A percentile compares a stretch with the other conserved stretches of the same genome.
Conservation (phyloP, 2,113 vertebrate genomes). For the Formicarius rufipectus region DNA sequence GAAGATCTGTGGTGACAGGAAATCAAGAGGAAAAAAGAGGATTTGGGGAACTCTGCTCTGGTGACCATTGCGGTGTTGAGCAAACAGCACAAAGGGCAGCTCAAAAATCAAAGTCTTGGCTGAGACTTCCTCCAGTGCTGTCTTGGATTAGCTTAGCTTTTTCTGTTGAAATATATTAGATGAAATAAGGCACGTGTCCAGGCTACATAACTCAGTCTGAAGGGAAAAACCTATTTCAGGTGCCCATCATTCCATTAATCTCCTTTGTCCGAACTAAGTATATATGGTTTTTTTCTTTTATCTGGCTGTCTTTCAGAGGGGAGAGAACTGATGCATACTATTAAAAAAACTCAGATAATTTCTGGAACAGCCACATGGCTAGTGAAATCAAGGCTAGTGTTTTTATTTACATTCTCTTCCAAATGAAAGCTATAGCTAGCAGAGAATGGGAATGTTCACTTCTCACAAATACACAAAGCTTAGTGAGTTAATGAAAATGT, state of each 20-base stretch:
- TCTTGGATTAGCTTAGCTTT: neutral
- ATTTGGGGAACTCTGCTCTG: neutral
- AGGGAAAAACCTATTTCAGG: neutral
- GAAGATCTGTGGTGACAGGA: neutral
- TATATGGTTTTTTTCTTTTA: neutral
- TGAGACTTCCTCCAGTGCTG: neutral
- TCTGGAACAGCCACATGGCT: neutral
- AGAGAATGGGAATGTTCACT: neutral
- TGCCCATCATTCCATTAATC: neutral
- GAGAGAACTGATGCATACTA: neutral
- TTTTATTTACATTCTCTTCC: neutral
- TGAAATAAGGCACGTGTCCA: neutral
- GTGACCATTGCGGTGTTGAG: neutral
- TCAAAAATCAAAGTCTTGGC: neutral
- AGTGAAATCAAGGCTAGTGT: neutral
- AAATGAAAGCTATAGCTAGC: neutral
- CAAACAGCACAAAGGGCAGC: neutral
- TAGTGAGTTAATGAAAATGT: conserved; percentile 71
- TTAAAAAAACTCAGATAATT: neutral
- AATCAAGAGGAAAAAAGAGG: neutral
- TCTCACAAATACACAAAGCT: conserved; percentile 11
- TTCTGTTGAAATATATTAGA: neutral
- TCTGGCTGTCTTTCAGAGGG: neutral
- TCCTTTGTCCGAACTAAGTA: neutral
- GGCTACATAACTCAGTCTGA: neutral